These are phyloP conservation scores for Drosophila equinoxialis DNA, from an alignment of 1,140 invertebrate genomes.

Conservation along the genomic window DNA sequence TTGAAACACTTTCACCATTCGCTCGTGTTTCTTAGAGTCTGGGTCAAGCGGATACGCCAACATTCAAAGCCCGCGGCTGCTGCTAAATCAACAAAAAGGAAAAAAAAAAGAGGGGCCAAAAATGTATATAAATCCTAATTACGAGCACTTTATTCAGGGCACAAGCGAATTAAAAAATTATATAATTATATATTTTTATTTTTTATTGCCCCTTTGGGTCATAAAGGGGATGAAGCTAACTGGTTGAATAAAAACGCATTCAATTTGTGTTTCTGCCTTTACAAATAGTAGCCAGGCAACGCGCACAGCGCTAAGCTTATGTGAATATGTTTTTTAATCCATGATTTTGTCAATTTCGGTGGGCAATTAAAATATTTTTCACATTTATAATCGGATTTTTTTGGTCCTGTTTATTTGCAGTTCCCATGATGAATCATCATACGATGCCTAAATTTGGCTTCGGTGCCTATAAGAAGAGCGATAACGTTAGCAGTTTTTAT, in stretches of 20 bases:
- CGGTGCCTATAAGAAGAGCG: constrained; percentile 78
- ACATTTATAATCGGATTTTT: neutral
- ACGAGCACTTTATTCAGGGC: constrained; percentile 73
- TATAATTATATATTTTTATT: constrained; percentile 47
- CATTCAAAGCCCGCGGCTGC: constrained; percentile 28
- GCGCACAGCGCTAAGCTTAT: constrained; percentile 39
- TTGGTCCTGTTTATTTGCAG: constrained; percentile 83
- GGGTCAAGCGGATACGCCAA: constrained; percentile 49
- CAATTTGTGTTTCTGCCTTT: constrained; percentile 42
- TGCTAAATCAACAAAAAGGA: constrained; percentile 5
- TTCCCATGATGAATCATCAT: constrained; percentile 89
- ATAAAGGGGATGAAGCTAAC: constrained; percentile 48
- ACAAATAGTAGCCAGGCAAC: constrained; percentile 34
- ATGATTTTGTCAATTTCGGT: too few species aligned
- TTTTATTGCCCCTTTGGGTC: constrained; percentile 55
- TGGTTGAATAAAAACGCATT: constrained; percentile 65
- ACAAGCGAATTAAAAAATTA: constrained; percentile 53
- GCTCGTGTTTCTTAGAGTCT: constrained; percentile 21
- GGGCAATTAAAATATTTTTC: neutral
- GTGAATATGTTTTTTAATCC: constrained; percentile 29
- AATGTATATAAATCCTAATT: constrained; percentile 81
- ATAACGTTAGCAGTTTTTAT: constrained; percentile 83
- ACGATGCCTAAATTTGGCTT: constrained; percentile 88
- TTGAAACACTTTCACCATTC: constrained; percentile 55
- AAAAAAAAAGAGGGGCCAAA: constrained; percentile 31